A percentile compares a stretch with the other conserved stretches of the same genome.
These are phyloP conservation scores for Pempheris klunzingeri DNA, from an alignment of 2,797 vertebrate genomes.

Conservation along the genomic window DNA sequence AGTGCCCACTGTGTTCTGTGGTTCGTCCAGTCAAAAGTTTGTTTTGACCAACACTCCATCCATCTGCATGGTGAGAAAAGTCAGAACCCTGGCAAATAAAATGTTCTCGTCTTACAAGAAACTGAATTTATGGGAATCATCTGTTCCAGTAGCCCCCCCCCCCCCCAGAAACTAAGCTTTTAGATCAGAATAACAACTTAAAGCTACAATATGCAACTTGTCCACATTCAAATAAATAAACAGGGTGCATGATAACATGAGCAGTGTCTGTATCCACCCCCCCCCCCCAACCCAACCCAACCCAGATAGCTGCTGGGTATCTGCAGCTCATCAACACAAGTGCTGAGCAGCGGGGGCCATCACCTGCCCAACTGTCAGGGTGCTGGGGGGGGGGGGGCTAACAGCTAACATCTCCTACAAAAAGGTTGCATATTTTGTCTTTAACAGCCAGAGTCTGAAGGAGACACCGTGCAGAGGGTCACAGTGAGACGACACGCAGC, in stretches of 20 bases:
- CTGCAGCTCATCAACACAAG: background rate
- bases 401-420: background rate
- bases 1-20: background rate
- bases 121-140: slow-evolving; percentile 4
- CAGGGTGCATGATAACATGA: slow-evolving; percentile 12
- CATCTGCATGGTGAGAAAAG: background rate
- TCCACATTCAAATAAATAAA: slow-evolving; percentile 55
- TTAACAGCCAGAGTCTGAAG: slow-evolving; percentile 1
- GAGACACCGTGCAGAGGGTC: slow-evolving; percentile 25
- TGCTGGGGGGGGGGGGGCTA: background rate
- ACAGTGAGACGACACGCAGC: slow-evolving; percentile 15
- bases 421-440: slow-evolving; percentile 42
- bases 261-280: slow-evolving; percentile 1
- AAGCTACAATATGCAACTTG: slow-evolving; percentile 52
- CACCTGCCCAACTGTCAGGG: background rate
- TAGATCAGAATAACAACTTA: background rate
- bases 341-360: background rate
- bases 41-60: background rate
- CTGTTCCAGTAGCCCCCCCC: background rate
- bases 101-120: slow-evolving; percentile 23
- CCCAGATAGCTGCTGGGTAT: too few relatives aligned
- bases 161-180: background rate
- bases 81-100: background rate
- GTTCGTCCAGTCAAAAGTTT: too few relatives aligned
- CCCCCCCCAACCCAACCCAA: background rate